Base-by-base conservation (phyloP, 2,797 vertebrate genomes). In the Acanthurus leucopareius region DNA sequence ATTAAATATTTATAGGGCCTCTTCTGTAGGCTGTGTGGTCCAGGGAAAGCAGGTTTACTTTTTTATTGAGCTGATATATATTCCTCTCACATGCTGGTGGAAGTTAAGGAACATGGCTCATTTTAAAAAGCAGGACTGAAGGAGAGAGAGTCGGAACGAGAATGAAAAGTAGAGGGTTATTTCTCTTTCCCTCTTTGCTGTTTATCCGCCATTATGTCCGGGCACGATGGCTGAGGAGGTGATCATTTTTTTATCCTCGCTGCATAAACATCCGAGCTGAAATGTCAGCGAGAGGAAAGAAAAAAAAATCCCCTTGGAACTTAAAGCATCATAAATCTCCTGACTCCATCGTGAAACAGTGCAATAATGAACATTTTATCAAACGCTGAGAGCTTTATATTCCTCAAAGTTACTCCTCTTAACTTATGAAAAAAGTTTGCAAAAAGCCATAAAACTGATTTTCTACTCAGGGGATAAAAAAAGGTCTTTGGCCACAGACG, bases 1-100 rank as follows among this genome's bases (percentile, higher is more conserved):
- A 88, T 93, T 93, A 93, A 95, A 94, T 94, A 95, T 96, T 92
- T 89, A 95, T 93, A 86, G 88, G 67, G 69, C 49, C 45, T 83
- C 54, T 59, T 91, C 90, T 87, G 78, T 66, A 79, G 85, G 86
- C 90, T 90, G 68, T 84, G 88, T 14, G 89, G 85, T 86, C 83
- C 53, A 52, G 74, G 80, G 86, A 79, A 87, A 67, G 89, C 82
- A 66, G 63, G 80, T 89, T 74, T 60, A 79, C 82, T 82, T 90
- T 48, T 93, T 94, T 94, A 95, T 94, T 94, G 92, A 85, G 75
- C 88, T 91, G 77, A 92, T 93, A 91, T 88, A 86, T 88, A 92
- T 91, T 89, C 83, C 71, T 76, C 48, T 49, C 90, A 86, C 88
- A 83, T 61, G 72, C 83, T 76, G 70, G 16, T 7, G 56, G 69